Evolutionary conservation across 2,797 vertebrate genomes (phyloP).

Genomic region (Sebastes hubbsi): DNA sequence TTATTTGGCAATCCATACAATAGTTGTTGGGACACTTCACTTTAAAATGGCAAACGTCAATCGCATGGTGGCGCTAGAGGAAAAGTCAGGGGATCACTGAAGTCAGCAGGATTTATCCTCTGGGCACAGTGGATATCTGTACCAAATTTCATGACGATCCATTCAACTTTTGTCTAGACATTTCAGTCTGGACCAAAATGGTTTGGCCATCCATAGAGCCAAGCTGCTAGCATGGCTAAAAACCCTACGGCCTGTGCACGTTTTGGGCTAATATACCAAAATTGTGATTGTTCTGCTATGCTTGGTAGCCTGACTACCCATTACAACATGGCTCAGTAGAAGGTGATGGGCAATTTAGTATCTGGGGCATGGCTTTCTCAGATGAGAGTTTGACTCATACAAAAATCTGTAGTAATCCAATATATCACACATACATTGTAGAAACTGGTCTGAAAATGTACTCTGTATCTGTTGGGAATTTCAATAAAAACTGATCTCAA

Average conservation of each 20-base stretch:
- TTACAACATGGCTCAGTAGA: conserved; percentile 42
- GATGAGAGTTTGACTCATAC: neutral
- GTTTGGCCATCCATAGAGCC: neutral
- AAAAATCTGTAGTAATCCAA: neutral
- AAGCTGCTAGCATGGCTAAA: neutral
- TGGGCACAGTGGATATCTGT: neutral
- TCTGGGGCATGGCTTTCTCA: conserved; percentile 16
- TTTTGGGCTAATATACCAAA: neutral
- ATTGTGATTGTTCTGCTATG: neutral
- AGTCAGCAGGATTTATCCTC: neutral
- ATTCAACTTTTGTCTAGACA: neutral
- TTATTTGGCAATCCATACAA: neutral
- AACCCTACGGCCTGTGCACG: neutral
- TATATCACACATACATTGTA: neutral
- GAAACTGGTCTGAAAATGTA: neutral
- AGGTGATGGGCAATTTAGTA: conserved; percentile 23
- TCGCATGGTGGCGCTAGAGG: neutral
- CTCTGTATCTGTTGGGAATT: neutral
- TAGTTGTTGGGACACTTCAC: neutral
- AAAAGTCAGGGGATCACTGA: neutral
- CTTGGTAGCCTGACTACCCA: conserved; percentile 1
- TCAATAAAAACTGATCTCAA: neutral
- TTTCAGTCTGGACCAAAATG: neutral
- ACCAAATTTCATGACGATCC: neutral
- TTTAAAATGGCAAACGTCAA: neutral